Evolutionary conservation across 2,797 vertebrate genomes (phyloP), one percentile per base, ranked within the genome.

Genomic region (Poeciliopsis infans): DNA sequence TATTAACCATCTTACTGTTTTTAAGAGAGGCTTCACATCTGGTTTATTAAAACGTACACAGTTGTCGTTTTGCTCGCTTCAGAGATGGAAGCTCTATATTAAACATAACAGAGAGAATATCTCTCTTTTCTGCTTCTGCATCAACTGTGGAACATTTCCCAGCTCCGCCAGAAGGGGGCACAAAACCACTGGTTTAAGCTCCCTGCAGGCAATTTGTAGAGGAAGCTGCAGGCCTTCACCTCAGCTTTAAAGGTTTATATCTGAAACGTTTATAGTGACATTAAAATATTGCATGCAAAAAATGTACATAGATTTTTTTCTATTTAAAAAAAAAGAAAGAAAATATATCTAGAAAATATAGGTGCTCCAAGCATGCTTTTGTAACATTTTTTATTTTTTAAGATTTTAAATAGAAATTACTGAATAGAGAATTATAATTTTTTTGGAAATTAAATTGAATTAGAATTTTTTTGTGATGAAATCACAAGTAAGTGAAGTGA

Each of bases 151-250:
- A 87, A 82, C 84, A 90, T 80, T 95, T 91, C 61, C 90, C 83
- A 15, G 47, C 7, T 57, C 53, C 47, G 80, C 97, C 98, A 97
- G 97, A 91, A 97, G 98, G 95, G 97, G 98, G 97, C 94, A 96
- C 95, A 96, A 95, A 96, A 84, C 92, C 93, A 90, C 93, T 90
- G 90, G 84, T 81, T 89, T 79, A 86, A 57, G 82, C 53, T 84
- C 55, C 5, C 1, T 0, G 0, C 28, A 78, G 89, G 88, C 84
- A 76, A 55, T 28, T 16, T 55, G 13, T 25, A 41, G 66, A 46
- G 18, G n/a, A 70, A 79, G 59, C 73, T 1, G 2, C 57, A 76
- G 86, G 87, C 87, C 90, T 83, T 51, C 81, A 71, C 64, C 79
- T 79, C 66, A 4, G 49, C 64, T 75, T 61, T 20, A 16, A 57